Conservation (phyloP, 2,797 vertebrate genomes). For the Austrolebias charrua region DNA sequence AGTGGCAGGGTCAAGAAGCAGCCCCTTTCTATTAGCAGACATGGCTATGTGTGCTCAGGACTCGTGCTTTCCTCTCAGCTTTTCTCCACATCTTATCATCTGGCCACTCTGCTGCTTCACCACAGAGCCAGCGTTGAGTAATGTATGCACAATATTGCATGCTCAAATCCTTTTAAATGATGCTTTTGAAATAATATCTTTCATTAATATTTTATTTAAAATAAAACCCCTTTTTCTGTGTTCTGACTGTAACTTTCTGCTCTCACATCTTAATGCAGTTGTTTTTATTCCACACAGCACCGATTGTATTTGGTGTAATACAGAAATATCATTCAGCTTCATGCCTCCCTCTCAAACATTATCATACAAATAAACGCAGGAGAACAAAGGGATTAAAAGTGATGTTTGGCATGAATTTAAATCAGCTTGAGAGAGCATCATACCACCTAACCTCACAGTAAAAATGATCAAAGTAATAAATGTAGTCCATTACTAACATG, state of each 20-base stretch:
- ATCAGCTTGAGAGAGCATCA: constrained; percentile 39
- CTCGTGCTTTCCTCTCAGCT: constrained; percentile 37
- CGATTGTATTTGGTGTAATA: constrained; percentile 57
- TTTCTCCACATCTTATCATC: constrained; percentile 15
- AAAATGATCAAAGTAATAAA: constrained; percentile 60
- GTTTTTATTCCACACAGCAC: constrained; percentile 66
- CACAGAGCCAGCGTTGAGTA: constrained; percentile 1
- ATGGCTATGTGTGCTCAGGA: constrained; percentile 43
- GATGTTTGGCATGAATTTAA: constrained; percentile 52
- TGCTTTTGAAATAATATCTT: constrained; percentile 14
- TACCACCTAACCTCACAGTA: constrained; percentile 39
- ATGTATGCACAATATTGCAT: neutral
- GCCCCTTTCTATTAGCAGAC: constrained; percentile 59
- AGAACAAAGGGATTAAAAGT: constrained; percentile 59
- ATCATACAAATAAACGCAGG: constrained; percentile 68
- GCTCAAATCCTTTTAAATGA: constrained; percentile 13
- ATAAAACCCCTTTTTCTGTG: constrained; percentile 23
- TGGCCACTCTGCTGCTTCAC: constrained; percentile 1
- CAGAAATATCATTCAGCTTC: constrained; percentile 67
- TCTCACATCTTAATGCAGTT: constrained; percentile 58
- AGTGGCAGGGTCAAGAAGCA: constrained; percentile 36
- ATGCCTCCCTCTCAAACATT: constrained; percentile 64
- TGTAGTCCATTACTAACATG: constrained; percentile 49
- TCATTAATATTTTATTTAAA: neutral
- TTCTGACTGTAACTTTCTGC: constrained; percentile 47